A percentile compares a stretch with the other conserved stretches of the same genome.
Evolutionary conservation across 2,888 invertebrate species (phyloP).

Genomic region (Saturnia japonica): DNA sequence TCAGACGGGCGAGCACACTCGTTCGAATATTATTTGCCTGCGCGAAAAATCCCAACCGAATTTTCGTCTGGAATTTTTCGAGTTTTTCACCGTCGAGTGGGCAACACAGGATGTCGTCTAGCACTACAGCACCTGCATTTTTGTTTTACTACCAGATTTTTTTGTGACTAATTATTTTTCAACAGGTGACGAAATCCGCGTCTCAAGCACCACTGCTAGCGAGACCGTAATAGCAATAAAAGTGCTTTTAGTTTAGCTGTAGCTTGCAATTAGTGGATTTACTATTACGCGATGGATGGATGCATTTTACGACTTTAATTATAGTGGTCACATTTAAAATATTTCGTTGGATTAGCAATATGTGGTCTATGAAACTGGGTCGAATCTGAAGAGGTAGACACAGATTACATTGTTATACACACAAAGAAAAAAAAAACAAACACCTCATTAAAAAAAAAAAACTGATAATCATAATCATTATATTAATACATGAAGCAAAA

Average conservation of each 20-base stretch:
- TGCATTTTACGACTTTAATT: background rate
- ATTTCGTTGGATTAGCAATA: background rate
- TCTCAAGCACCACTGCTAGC: conserved; percentile 70
- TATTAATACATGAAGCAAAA: no score
- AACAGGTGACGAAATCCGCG: conserved; percentile 80
- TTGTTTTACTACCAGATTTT: conserved; percentile 75
- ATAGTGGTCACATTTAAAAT: background rate
- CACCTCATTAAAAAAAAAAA: no score
- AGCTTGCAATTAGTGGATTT: conserved; percentile 73
- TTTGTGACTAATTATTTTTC: conserved; percentile 82
- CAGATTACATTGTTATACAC: no score
- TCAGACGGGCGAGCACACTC: conserved; percentile 54
- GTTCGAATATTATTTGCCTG: conserved; percentile 53
- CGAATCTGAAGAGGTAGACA: no score
- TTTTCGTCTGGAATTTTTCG: conserved; percentile 45
- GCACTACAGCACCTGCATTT: conserved; percentile 71
- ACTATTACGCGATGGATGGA: background rate
- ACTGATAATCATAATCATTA: no score
- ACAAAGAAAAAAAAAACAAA: no score
- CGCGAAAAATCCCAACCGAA: conserved; percentile 57
- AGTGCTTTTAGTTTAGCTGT: conserved; percentile 66
- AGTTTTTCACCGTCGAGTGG: conserved; percentile 61
- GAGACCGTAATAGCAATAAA: conserved; percentile 63
- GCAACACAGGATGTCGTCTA: conserved; percentile 68
- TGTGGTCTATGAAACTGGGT: no score